Base-by-base conservation (phyloP, 1,140 invertebrate genomes). In the Heliconius hewitsoni region DNA sequence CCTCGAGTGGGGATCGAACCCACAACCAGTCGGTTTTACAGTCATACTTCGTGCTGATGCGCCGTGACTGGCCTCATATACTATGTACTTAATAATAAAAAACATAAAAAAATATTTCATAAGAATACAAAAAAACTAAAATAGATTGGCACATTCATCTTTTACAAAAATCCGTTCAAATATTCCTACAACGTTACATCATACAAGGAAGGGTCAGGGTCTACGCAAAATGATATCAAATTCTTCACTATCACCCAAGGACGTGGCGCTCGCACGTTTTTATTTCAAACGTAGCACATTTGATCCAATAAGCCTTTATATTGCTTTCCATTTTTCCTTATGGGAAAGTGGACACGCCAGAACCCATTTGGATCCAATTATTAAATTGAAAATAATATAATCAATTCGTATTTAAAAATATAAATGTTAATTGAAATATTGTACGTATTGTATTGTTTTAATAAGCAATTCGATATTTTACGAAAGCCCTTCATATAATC, bases 251-350 rank as follows among this genome's bases (percentile, higher is more conserved):
- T 76, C 37, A n/a, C 57, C n/a, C 73, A 30, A 74, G 39, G 74
- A 76, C 52, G 60, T 39, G 11, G 46, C 37, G 72, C 23, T n/a
- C 57, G 60, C 57, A 46, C 55, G 57, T 76, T 73, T 73, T 73
- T 76, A 76, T 76, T 66, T 66, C 55, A 60, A 76, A 76, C 37
- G 74, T 11, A 34, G 37, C 74, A 76, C 30, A 76, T 76, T 55
- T 76, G 34, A 76, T 66, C 55, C 74, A 76, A 76, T 76, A 76
- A 76, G 39, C 74, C 37, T 27, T 23, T 46, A 50, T 76, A 76
- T 76, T 76, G 74, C 52, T 66, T 70, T 66, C 55, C 60, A 76
- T 60, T 52, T 73, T 73, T 46, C 42, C 23, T 27, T 42, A 34
- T 39, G 37, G 34, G 18, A 39, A 72, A 42, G 18, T 57, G 55